phyloP scores from a whole-genome alignment of 2,888 invertebrate genomes.

The Odontomyia ornata region DNA sequence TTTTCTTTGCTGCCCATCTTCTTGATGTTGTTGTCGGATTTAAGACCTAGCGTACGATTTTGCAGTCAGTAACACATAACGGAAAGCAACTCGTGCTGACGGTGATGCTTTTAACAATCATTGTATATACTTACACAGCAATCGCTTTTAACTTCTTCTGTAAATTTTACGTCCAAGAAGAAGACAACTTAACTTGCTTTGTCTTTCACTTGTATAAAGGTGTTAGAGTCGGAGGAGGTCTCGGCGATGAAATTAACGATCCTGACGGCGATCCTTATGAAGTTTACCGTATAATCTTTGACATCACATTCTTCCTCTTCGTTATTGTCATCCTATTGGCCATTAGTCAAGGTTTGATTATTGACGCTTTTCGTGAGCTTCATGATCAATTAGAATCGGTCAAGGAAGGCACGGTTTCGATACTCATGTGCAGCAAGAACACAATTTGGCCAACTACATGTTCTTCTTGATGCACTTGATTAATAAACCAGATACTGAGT shows the following conservation, averaged over 20 bases:
- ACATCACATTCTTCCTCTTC: too few relatives aligned
- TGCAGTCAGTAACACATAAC: too few relatives aligned
- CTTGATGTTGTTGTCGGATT: too few relatives aligned
- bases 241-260: constrained; percentile 96
- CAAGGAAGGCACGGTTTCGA: constrained; percentile 99
- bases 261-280: constrained; percentile 99
- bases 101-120: too few relatives aligned
- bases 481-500: too few relatives aligned
- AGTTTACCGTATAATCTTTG: too few relatives aligned
- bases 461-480: constrained; percentile 99
- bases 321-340: constrained; percentile 98
- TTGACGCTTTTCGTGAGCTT: constrained; percentile 99
- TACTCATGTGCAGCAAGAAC: constrained; percentile 97
- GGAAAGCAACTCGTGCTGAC: too few relatives aligned
- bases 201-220: constrained; percentile 99
- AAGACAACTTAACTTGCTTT: constrained; percentile 98
- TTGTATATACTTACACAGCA: constrained; percentile 98
- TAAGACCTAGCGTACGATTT: too few relatives aligned
- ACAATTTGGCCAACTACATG: constrained; percentile 99
- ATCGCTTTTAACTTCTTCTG: constrained; percentile 99
- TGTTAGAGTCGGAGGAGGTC: constrained; percentile 98
- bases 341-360: constrained; percentile 99
- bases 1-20: too few relatives aligned
- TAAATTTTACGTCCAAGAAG: constrained; percentile 97
- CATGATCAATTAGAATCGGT: constrained; percentile 99